Percentiles rank a stretch among this genome's conserved stretches.
Conservation (phyloP, 2,113 vertebrate genomes). For the Syngnathus typhle region DNA sequence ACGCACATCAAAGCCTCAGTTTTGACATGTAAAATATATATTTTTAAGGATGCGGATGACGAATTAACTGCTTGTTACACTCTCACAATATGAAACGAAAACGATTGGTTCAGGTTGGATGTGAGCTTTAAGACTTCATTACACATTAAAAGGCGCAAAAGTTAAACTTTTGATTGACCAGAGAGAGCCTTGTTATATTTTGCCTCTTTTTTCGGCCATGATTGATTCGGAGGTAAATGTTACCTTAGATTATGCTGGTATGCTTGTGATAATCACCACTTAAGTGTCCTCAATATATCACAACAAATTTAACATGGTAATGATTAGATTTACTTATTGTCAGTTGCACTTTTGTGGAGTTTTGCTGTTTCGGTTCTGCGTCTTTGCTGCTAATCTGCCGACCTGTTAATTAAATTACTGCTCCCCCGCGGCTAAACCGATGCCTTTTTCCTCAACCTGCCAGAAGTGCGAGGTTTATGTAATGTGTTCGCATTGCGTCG, state of each 20-base stretch:
- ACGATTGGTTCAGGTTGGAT: not conserved
- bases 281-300: not conserved
- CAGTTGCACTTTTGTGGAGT: not conserved
- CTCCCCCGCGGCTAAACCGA: slow-evolving; percentile 1
- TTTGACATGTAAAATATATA: not conserved
- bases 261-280: not conserved
- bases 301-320: not conserved
- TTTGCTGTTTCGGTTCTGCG: not conserved
- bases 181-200: not conserved
- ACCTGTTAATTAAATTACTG: slow-evolving; percentile 1
- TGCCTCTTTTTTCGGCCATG: not conserved
- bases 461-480: slow-evolving; percentile 3
- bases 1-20: not conserved
- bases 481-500: slow-evolving; percentile 2
- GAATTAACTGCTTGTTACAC: not conserved
- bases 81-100: not conserved
- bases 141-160: not conserved
- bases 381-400: not conserved
- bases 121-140: not conserved
- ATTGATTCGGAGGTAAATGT: not conserved
- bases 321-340: not conserved
- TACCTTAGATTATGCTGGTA: not conserved
- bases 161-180: slow-evolving; percentile 2
- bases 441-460: slow-evolving; percentile 3
- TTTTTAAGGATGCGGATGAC: not conserved